phyloP scores from a whole-genome alignment of 2,888 invertebrate species.

The Rhagonycha fulva region DNA sequence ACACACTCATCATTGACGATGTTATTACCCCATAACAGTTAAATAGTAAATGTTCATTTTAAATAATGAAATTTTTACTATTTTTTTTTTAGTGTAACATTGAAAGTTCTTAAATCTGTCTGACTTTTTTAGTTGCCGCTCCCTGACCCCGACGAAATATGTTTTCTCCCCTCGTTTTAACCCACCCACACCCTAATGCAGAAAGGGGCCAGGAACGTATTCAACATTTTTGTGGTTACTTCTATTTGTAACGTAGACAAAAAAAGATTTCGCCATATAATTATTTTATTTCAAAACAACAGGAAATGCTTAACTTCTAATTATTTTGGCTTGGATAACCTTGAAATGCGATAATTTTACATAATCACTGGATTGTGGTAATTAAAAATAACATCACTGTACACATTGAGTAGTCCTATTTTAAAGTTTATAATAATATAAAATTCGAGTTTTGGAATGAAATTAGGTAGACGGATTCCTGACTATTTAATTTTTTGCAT shows the following conservation, averaged over 20 bases:
- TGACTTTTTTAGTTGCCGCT: slow-evolving; percentile 15
- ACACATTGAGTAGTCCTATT: neutral
- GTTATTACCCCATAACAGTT: neutral
- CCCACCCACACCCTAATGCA: slow-evolving; percentile 31
- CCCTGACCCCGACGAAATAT: slow-evolving; percentile 25
- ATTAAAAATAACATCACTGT: neutral
- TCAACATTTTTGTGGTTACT: slow-evolving; percentile 10
- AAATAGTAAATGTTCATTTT: neutral
- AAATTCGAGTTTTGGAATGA: neutral
- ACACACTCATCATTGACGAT: neutral
- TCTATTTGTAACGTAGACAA: neutral
- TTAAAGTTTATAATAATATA: neutral
- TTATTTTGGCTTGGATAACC: slow-evolving; percentile 9
- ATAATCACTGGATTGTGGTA: slow-evolving; percentile 1
- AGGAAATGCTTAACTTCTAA: slow-evolving; percentile 22
- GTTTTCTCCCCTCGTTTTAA: slow-evolving; percentile 19
- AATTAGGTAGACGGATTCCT: neutral
- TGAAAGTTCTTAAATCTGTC: slow-evolving; percentile 21
- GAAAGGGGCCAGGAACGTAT: slow-evolving; percentile 25
- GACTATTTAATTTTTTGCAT: neutral
- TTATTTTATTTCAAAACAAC: neutral
- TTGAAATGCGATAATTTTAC: slow-evolving; percentile 7
- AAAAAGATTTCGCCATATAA: neutral
- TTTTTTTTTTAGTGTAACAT: neutral
- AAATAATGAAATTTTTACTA: neutral